phyloP scores from a whole-genome alignment of 2,797 vertebrate genomes.

The Poeciliopsis infans region DNA sequence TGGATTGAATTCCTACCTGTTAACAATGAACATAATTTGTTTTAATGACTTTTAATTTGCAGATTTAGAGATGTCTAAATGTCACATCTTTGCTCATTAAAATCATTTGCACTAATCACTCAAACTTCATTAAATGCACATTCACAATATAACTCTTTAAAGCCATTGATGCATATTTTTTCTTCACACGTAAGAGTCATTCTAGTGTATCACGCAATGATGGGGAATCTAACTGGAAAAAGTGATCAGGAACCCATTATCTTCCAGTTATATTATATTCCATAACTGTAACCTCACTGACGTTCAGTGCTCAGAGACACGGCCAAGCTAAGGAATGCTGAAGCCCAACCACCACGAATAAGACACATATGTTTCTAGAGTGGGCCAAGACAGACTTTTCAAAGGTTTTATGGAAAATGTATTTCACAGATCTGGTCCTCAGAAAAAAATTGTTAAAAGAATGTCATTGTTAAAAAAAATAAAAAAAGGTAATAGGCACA shows the following conservation, averaged over 20 bases:
- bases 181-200: not conserved
- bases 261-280: too few relatives aligned
- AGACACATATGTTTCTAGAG: too few relatives aligned
- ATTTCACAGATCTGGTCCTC: not conserved
- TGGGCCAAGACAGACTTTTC: too few relatives aligned
- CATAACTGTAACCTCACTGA: too few relatives aligned
- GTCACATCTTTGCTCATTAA: not conserved
- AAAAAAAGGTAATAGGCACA: not conserved
- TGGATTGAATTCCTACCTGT: not conserved
- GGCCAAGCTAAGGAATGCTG: too few relatives aligned
- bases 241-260: too few relatives aligned
- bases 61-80: not conserved
- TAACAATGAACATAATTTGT: not conserved
- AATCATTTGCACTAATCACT: not conserved
- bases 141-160: not conserved
- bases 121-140: not conserved
- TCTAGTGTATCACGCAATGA: not conserved
- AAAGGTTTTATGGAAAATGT: too few relatives aligned
- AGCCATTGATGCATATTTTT: not conserved
- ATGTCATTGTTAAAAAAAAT: not conserved
- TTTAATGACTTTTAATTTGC: not conserved
- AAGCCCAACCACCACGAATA: too few relatives aligned
- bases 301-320: too few relatives aligned
- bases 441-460: not conserved
- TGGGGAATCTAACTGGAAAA: too few relatives aligned